Conservation (phyloP, 2,888 invertebrate species). For the Rhodophaea formosa region DNA sequence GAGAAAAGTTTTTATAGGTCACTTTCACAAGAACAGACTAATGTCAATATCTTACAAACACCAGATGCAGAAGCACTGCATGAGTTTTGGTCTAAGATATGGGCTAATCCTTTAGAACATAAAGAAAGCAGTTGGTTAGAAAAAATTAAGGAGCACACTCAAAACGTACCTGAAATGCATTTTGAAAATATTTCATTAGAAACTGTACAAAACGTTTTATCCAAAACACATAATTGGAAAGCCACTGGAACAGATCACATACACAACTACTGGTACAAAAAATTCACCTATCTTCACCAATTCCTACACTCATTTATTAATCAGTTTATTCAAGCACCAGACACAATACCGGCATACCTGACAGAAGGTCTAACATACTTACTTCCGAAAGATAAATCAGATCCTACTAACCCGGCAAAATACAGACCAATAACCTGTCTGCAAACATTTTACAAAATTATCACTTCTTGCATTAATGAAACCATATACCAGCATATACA, state of each 20-base stretch:
- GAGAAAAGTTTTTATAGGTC: no score
- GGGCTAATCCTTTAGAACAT: not conserved
- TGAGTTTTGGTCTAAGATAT: not conserved
- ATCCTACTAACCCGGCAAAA: constrained; percentile 30
- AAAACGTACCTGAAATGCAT: not conserved
- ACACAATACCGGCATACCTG: constrained; percentile 22
- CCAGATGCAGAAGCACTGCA: no score
- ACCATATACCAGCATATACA: constrained; percentile 26
- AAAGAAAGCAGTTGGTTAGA: not conserved
- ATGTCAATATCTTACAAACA: no score
- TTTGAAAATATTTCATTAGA: not conserved
- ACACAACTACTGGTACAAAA: not conserved
- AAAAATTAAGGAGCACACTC: not conserved
- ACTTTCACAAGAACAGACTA: no score
- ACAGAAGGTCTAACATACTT: constrained; percentile 18
- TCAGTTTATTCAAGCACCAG: constrained; percentile 19
- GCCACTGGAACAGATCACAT: not conserved
- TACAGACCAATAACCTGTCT: constrained; percentile 36
- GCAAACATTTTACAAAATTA: no score
- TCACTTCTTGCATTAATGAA: constrained; percentile 28
- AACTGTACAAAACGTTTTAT: not conserved
- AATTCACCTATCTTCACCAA: not conserved
- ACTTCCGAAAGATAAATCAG: constrained; percentile 4
- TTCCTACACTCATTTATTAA: constrained; percentile 13
- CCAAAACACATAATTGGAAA: not conserved